A percentile compares a stretch with the other conserved stretches of the same genome.
These are phyloP conservation scores for Loripinus fragilis DNA, from an alignment of 2,888 invertebrate genomes.

Conservation along the genomic window DNA sequence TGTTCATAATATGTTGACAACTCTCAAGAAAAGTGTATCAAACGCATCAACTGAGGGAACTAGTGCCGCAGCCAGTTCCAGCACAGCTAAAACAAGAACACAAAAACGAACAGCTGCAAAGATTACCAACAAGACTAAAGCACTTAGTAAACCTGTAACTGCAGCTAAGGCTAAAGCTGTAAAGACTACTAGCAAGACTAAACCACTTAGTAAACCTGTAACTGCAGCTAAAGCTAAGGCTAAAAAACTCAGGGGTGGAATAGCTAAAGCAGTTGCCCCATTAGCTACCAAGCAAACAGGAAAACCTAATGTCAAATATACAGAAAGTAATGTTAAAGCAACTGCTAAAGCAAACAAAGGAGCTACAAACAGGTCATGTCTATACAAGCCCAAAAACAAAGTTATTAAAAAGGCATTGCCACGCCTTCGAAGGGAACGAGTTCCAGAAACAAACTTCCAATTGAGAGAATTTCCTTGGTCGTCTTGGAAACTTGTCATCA, in stretches of 20 bases:
- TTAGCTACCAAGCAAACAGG: neutral
- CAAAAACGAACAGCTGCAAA: neutral
- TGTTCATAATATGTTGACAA: constrained; percentile 29
- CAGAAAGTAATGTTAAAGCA: neutral
- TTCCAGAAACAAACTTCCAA: constrained; percentile 28
- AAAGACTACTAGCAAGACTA: neutral
- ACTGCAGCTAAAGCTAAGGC: neutral
- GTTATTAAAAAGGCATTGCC: neutral
- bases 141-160: neutral
- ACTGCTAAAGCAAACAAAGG: neutral
- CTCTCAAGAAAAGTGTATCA: constrained; percentile 34
- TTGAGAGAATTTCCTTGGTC: constrained; percentile 32
- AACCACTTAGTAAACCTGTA: neutral
- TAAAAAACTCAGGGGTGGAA: neutral
- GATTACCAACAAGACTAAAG: neutral
- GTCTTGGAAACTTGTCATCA: constrained; percentile 26
- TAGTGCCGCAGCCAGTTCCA: neutral
- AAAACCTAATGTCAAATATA: neutral
- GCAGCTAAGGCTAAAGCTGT: neutral
- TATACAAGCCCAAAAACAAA: neutral
- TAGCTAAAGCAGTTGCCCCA: neutral
- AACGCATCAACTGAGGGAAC: constrained; percentile 25
- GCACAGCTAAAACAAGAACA: neutral
- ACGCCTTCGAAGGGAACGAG: constrained; percentile 23
- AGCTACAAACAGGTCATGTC: neutral